These are phyloP conservation scores for Sebastes baramenuke DNA, from an alignment of 2,797 vertebrate genomes.

Conservation along the genomic window DNA sequence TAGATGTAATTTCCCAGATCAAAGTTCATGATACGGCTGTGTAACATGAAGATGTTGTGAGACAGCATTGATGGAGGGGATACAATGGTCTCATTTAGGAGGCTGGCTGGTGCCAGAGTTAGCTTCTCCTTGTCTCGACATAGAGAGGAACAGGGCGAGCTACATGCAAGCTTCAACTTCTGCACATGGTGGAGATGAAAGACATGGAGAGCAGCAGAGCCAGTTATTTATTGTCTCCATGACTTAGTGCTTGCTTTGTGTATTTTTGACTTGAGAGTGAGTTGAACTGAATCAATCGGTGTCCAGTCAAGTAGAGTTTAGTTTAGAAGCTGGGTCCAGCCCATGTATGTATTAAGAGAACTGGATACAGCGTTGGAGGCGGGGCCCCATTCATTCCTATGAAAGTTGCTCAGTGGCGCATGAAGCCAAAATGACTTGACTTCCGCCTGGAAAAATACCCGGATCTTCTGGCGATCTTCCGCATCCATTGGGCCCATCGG, in stretches of 20 bases:
- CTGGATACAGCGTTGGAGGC: too few relatives aligned
- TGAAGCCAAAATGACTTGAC: too few relatives aligned
- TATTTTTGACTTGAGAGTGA: neutral
- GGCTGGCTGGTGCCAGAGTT: neutral
- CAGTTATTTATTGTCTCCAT: neutral
- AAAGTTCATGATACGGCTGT: conserved; percentile 63
- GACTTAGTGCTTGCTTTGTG: neutral
- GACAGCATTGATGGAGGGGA: conserved; percentile 46
- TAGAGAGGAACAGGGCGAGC: neutral
- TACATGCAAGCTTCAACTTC: conserved; percentile 7
- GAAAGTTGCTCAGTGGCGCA: too few relatives aligned
- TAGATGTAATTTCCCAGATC: conserved; percentile 70
- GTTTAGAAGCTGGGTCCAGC: neutral
- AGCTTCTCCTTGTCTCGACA: conserved; percentile 11
- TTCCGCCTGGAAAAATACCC: too few relatives aligned
- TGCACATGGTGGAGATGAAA: conserved; percentile 13
- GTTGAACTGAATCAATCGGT: neutral
- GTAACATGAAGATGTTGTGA: conserved; percentile 72
- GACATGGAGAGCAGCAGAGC: neutral
- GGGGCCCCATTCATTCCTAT: too few relatives aligned
- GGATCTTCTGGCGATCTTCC: too few relatives aligned
- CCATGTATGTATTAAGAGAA: too few relatives aligned
- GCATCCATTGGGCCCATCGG: too few relatives aligned
- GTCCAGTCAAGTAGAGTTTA: neutral
- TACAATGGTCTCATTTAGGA: conserved; percentile 69